These are phyloP conservation scores for Watsonalla binaria DNA, from an alignment of 2,888 invertebrate genomes.

Conservation along the genomic window DNA sequence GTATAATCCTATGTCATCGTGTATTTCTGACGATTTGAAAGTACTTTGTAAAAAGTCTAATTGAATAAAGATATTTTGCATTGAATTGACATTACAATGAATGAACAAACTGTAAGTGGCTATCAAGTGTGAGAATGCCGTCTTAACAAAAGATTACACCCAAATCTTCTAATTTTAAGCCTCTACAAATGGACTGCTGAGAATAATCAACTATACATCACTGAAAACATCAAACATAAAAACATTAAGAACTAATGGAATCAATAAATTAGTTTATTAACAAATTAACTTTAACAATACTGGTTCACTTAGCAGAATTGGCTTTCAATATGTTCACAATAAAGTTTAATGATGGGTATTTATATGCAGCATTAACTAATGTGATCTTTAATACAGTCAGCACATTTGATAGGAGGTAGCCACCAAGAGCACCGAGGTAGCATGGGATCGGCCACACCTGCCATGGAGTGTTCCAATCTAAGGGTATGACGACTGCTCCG, in stretches of 20 bases:
- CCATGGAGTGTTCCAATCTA: constrained; percentile 96
- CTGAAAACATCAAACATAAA: no score
- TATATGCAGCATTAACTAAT: constrained; percentile 49
- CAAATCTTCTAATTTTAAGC: no score
- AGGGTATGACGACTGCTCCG: constrained; percentile 90
- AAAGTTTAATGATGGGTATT: constrained; percentile 52
- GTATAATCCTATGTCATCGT: no score
- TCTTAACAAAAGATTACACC: no score
- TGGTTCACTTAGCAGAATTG: not conserved
- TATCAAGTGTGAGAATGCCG: no score
- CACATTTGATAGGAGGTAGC: constrained; percentile 78
- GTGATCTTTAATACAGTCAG: constrained; percentile 68
- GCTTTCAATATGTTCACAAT: constrained; percentile 45
- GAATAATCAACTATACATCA: no score
- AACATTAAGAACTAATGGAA: not conserved
- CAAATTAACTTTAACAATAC: constrained; percentile 34
- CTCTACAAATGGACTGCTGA: no score
- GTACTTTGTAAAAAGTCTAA: no score
- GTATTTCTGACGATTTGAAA: no score
- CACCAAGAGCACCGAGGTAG: constrained; percentile 82
- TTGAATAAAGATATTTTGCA: no score
- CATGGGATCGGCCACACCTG: constrained; percentile 89
- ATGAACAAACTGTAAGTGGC: no score
- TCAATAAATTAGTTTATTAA: constrained; percentile 4
- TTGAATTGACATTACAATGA: no score